phyloP scores from a whole-genome alignment of 2,888 invertebrate species.

The Alviniconcha strummeri region DNA sequence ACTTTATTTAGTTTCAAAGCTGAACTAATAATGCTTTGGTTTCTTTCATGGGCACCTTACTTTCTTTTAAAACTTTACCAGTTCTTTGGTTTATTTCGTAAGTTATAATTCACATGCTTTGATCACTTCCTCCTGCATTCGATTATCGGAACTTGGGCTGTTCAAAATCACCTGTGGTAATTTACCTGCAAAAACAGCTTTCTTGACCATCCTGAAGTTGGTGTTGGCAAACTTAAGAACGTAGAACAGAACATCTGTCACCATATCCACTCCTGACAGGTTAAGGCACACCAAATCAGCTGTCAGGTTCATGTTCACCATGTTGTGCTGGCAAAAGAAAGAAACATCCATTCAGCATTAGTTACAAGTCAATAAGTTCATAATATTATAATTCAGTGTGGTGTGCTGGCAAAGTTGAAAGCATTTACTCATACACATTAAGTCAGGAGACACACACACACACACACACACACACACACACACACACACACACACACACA shows the following conservation, averaged over 20 bases:
- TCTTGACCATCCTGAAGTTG: slow-evolving; percentile 33
- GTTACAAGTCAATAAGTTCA: neutral
- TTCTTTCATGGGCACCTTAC: too few relatives aligned
- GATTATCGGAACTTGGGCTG: too few relatives aligned
- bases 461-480: slow-evolving; percentile 11
- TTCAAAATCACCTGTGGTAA: neutral
- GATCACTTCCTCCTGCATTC: too few relatives aligned
- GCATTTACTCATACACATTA: neutral
- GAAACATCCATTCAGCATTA: neutral
- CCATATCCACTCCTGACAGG: slow-evolving; percentile 57
- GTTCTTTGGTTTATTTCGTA: neutral
- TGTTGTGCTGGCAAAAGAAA: slow-evolving; percentile 28
- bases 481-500: slow-evolving; percentile 10
- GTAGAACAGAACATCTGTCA: slow-evolving; percentile 55
- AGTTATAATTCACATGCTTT: neutral
- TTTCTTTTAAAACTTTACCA: too few relatives aligned
- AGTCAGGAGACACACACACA: neutral
- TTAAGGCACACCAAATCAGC: slow-evolving; percentile 45
- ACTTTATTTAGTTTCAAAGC: too few relatives aligned
- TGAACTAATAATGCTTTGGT: too few relatives aligned
- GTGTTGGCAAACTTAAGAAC: slow-evolving; percentile 33
- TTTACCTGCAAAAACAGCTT: slow-evolving; percentile 39
- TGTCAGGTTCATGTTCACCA: slow-evolving; percentile 29
- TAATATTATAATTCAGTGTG: neutral
- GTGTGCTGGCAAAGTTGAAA: neutral